Evolutionary conservation across 2,113 vertebrate species (phyloP).

Genomic region (Pitta sordida): DNA sequence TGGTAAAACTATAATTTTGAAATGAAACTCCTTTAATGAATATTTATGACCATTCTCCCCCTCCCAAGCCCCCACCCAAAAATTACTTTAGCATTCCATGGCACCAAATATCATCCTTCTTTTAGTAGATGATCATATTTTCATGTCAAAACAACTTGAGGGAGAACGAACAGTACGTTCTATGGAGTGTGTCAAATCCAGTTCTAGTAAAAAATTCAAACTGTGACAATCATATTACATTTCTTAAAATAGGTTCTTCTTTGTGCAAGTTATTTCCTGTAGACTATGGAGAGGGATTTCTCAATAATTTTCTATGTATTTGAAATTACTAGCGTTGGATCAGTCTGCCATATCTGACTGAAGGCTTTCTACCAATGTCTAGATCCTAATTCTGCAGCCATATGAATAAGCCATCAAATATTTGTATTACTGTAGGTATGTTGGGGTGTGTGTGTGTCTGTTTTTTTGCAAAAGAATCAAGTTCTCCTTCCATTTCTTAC

Average conservation of each 20-base stretch:
- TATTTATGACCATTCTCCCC: conserved; percentile 22
- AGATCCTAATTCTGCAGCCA: background rate
- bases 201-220: conserved; percentile 24
- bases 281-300: background rate
- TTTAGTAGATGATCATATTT: conserved; percentile 60
- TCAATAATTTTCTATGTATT: background rate
- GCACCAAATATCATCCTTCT: conserved; percentile 24
- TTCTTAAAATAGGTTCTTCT: background rate
- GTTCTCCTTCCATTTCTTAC: background rate
- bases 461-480: no score
- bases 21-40: conserved; percentile 61
- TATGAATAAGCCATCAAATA: background rate
- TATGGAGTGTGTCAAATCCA: background rate
- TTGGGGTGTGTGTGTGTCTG: no score
- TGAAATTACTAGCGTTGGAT: background rate
- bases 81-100: conserved; percentile 67
- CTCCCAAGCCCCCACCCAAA: background rate
- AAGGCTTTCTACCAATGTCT: background rate
- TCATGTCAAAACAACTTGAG: conserved; percentile 66
- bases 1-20: conserved; percentile 54
- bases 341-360: background rate
- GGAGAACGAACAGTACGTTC: conserved; percentile 47
- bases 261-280: background rate
- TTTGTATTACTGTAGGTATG: background rate
- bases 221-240: background rate